These are phyloP conservation scores for Gallinago paraguaiae DNA, from an alignment of 2,113 vertebrate species.

Conservation along the genomic window DNA sequence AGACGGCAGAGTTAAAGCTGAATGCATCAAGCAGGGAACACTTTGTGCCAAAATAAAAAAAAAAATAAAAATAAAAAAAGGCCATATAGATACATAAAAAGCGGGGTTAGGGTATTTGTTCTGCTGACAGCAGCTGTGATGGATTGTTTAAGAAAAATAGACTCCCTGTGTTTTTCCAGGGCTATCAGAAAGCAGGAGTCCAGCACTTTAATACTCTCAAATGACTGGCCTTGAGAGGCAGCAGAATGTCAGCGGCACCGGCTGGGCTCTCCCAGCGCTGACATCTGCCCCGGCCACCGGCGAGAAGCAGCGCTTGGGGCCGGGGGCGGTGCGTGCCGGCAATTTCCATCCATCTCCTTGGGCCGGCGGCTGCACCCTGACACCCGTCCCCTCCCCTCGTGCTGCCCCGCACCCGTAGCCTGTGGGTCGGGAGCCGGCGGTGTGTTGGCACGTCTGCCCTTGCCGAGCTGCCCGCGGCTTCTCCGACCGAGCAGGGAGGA, in stretches of 20 bases:
- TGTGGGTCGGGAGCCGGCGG: fast-evolving
- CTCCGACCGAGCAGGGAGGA: neutral
- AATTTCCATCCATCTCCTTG: conserved; percentile 45
- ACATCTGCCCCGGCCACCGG: conserved; percentile 17
- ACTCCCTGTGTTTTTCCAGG: conserved; percentile 66
- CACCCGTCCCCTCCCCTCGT: fast-evolving
- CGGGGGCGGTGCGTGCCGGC: neutral
- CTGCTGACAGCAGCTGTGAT: conserved; percentile 75
- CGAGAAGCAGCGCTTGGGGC: neutral
- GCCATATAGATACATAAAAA: conserved; percentile 66
- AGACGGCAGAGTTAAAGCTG: conserved; percentile 72
- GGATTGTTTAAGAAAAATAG: conserved; percentile 77
- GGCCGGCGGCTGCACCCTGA: neutral
- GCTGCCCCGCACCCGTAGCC: neutral
- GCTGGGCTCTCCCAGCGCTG: conserved; percentile 23
- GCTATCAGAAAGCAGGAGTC: conserved; percentile 70
- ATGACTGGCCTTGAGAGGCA: conserved; percentile 71
- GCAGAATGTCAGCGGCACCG: conserved; percentile 29
- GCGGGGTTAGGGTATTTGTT: conserved; percentile 71
- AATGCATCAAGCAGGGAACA: conserved; percentile 69
- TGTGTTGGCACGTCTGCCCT: fast-evolving
- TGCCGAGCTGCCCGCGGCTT: fast-evolving
- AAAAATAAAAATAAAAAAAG: neutral
- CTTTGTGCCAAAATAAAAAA: conserved; percentile 51
- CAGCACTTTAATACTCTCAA: conserved; percentile 71